Conservation (phyloP, 2,113 vertebrate genomes). For the Brachirus orientalis region DNA sequence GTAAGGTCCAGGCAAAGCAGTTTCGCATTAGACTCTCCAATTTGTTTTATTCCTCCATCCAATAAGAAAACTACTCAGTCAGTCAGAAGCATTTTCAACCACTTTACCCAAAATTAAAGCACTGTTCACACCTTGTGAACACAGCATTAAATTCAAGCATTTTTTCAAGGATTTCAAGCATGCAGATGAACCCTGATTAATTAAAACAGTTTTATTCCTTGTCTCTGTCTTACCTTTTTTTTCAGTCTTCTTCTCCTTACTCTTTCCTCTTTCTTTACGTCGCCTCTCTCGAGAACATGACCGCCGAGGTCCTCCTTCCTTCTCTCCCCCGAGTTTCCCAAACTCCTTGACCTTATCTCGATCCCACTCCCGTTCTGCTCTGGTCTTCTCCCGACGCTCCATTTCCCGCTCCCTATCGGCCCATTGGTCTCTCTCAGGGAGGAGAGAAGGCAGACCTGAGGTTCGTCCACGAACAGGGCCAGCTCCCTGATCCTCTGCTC, state of each 20-base stretch:
- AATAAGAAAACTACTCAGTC: too few species aligned
- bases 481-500: conserved; percentile 60
- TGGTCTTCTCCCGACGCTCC: conserved; percentile 88
- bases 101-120: too few species aligned
- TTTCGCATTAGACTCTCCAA: too few species aligned
- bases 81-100: too few species aligned
- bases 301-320: conserved; percentile 71
- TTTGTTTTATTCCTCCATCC: too few species aligned
- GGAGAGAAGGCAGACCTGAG: conserved; percentile 53
- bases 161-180: too few species aligned
- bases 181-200: too few species aligned
- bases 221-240: conserved; percentile 85
- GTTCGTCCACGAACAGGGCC: conserved; percentile 46
- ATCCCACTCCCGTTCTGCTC: conserved; percentile 93
- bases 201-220: not conserved
- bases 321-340: conserved; percentile 67
- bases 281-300: conserved; percentile 86
- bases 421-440: conserved; percentile 79
- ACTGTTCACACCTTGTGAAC: too few species aligned
- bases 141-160: too few species aligned
- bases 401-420: conserved; percentile 84
- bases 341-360: conserved; percentile 90
- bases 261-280: conserved; percentile 89
- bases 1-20: too few species aligned
- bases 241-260: conserved; percentile 89